Conservation (phyloP, 2,113 vertebrate genomes). For the Brachionichthys hirsutus region DNA sequence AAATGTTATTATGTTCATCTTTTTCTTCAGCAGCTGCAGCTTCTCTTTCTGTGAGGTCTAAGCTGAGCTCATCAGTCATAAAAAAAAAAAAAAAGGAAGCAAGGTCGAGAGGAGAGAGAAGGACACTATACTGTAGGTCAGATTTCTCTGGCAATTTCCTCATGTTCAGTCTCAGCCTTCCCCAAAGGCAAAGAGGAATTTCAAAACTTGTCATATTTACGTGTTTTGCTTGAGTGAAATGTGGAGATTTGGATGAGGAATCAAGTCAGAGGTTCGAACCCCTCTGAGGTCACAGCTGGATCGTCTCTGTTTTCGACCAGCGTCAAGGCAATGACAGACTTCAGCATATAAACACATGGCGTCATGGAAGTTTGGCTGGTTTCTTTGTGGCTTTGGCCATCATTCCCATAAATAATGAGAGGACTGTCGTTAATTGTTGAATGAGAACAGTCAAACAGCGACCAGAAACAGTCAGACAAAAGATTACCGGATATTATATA, state of each 20-base stretch:
- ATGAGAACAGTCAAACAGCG: too few species aligned
- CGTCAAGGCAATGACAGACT: background rate
- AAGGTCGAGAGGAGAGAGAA: background rate
- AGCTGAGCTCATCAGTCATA: conserved; percentile 25
- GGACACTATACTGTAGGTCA: background rate
- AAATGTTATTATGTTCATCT: conserved; percentile 1
- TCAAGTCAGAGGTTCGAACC: background rate
- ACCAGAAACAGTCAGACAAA: too few species aligned
- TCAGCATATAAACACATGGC: background rate
- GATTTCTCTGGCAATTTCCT: conserved; percentile 1
- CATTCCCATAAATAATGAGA: background rate
- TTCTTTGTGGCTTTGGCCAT: background rate
- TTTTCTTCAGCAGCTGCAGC: conserved; percentile 12
- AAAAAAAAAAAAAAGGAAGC: too few species aligned
- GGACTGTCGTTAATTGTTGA: background rate
- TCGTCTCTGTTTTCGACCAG: background rate
- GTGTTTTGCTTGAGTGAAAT: conserved; percentile 1
- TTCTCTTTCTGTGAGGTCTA: conserved; percentile 28
- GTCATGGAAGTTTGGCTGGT: background rate
- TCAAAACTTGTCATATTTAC: background rate
- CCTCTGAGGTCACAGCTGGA: conserved; percentile 43
- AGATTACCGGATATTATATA: too few species aligned
- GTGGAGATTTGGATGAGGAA: background rate
- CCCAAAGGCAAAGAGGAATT: background rate
- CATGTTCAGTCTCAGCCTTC: background rate